A percentile compares a stretch with the other conserved stretches of the same genome.
phyloP scores from a whole-genome alignment of 2,888 invertebrate genomes.

The Hipparchia semele region DNA sequence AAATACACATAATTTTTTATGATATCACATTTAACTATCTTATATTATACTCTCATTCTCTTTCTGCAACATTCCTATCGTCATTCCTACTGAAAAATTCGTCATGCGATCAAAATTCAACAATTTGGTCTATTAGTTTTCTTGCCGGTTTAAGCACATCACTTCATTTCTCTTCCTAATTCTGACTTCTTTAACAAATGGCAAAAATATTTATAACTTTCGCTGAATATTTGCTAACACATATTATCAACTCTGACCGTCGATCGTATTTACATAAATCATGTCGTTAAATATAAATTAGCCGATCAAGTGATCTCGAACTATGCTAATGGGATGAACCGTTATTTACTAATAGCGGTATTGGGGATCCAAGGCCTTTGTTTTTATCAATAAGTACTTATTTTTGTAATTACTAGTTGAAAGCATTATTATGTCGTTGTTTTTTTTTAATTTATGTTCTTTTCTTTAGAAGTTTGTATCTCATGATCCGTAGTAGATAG shows the following conservation, averaged over 20 bases:
- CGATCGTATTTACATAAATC: conserved; percentile 22
- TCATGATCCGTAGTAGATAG: too few relatives aligned
- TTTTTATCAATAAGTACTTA: neutral
- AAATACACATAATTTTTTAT: too few relatives aligned
- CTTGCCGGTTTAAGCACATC: neutral
- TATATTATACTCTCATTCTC: too few relatives aligned
- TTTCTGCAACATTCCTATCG: too few relatives aligned
- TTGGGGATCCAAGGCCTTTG: neutral
- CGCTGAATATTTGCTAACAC: conserved; percentile 20
- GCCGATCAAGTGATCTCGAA: conserved; percentile 25
- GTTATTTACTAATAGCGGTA: conserved; percentile 30
- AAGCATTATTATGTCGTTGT: too few relatives aligned
- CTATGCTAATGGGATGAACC: conserved; percentile 30
- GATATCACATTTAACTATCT: too few relatives aligned
- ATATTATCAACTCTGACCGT: conserved; percentile 16
- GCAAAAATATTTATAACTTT: conserved; percentile 2
- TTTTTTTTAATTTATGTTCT: neutral
- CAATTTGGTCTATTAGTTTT: neutral
- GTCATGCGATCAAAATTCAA: too few relatives aligned
- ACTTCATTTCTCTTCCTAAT: neutral
- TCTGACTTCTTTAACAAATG: neutral
- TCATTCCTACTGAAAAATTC: too few relatives aligned
- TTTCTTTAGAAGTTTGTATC: too few relatives aligned
- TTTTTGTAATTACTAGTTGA: too few relatives aligned
- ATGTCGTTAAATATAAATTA: conserved; percentile 38